Percentiles rank a stretch among this genome's conserved stretches.
Conservation (phyloP, 2,113 vertebrate species). For the Cynopterus brachyotis region DNA sequence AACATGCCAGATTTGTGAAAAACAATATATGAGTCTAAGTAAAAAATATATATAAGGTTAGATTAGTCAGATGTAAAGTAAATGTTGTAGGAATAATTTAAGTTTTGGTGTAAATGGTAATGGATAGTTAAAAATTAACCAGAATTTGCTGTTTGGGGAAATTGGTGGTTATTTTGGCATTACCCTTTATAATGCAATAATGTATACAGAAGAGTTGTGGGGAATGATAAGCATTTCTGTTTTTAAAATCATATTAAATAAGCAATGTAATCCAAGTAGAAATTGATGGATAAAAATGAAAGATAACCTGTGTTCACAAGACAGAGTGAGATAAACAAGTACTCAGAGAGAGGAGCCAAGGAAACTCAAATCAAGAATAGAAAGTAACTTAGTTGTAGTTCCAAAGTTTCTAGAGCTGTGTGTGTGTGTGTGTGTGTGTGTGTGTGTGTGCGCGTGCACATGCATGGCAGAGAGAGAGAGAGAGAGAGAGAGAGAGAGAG, state of each 20-base stretch:
- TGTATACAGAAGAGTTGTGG: background rate
- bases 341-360: background rate
- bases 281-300: background rate
- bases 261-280: background rate
- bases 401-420: background rate
- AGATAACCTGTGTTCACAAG: background rate
- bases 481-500: background rate
- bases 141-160: background rate
- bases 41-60: background rate
- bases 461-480: background rate
- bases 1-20: accelerated
- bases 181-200: background rate
- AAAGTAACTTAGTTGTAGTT: background rate
- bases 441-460: too few relatives aligned
- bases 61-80: background rate
- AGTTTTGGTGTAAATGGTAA: background rate
- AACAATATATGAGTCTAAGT: background rate
- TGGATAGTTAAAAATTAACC: background rate
- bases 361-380: background rate
- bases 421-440: background rate
- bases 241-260: background rate
- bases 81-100: background rate
- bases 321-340: background rate
- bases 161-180: background rate
- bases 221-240: background rate